Evolutionary conservation across 2,797 vertebrate species (phyloP).

Genomic region (Liparis tanakae): DNA sequence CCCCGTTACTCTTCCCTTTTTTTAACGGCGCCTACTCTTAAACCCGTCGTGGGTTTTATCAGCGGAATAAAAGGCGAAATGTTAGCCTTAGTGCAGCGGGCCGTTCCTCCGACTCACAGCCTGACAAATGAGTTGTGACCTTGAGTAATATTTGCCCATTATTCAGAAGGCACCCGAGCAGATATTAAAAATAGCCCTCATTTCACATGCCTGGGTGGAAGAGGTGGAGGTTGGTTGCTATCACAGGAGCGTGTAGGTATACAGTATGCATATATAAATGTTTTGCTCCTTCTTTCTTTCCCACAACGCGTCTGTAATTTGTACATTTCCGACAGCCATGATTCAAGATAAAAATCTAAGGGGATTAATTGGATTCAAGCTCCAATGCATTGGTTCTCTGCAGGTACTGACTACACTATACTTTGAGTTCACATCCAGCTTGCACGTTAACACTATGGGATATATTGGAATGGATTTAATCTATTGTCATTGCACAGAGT

Average conservation of each 20-base stretch:
- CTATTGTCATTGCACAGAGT: too few relatives aligned
- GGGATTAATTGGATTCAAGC: constrained; percentile 14
- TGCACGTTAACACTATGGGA: not conserved
- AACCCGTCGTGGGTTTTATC: constrained; percentile 78
- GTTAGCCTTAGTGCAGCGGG: constrained; percentile 75
- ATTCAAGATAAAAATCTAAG: constrained; percentile 6
- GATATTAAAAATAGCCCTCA: constrained; percentile 86
- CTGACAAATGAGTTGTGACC: constrained; percentile 86
- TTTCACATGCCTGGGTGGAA: constrained; percentile 74
- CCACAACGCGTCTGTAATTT: constrained; percentile 12
- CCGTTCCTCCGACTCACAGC: constrained; percentile 77
- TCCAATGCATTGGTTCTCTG: constrained; percentile 17
- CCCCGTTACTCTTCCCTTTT: constrained; percentile 63
- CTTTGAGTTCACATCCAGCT: constrained; percentile 1
- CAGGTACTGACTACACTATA: constrained; percentile 13
- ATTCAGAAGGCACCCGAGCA: constrained; percentile 83
- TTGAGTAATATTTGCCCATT: constrained; percentile 85
- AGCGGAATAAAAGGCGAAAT: constrained; percentile 75
- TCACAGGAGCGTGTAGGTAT: constrained; percentile 39
- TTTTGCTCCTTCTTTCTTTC: constrained; percentile 4
- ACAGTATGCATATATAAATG: constrained; percentile 29
- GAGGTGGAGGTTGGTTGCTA: constrained; percentile 38
- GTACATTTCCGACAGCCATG: not conserved
- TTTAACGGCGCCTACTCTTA: constrained; percentile 75
- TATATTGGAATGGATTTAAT: too few relatives aligned